These are phyloP conservation scores for Leptinotarsa tumamoca DNA, from an alignment of 2,888 invertebrate species.

Conservation along the genomic window DNA sequence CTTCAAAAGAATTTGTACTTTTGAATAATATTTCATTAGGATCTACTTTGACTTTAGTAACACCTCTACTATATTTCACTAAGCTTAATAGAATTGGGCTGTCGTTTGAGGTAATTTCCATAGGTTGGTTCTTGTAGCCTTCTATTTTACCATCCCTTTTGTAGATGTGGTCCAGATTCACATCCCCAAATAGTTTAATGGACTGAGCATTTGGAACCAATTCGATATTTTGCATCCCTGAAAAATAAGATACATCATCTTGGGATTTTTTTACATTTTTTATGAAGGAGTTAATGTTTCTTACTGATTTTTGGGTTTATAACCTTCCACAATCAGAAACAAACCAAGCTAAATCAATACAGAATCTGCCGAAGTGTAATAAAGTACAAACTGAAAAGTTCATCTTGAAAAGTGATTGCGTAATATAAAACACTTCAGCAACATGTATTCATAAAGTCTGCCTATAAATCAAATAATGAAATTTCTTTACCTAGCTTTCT, in stretches of 20 bases:
- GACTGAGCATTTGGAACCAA: constrained; percentile 79
- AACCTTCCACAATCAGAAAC: too few relatives aligned
- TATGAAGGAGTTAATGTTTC: too few relatives aligned
- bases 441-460: too few relatives aligned
- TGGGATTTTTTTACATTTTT: neutral
- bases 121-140: constrained; percentile 70
- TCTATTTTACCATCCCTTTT: constrained; percentile 78
- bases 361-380: too few relatives aligned
- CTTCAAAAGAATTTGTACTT: constrained; percentile 74
- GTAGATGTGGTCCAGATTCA: constrained; percentile 82
- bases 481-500: too few relatives aligned
- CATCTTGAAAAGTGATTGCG: too few relatives aligned
- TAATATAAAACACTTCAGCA: too few relatives aligned
- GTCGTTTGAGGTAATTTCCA: constrained; percentile 66
- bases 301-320: too few relatives aligned
- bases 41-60: constrained; percentile 74
- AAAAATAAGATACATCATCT: constrained; percentile 5
- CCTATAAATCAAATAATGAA: too few relatives aligned
- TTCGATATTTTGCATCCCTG: constrained; percentile 83
- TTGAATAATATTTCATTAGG: constrained; percentile 67
- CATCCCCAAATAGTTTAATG: constrained; percentile 82
- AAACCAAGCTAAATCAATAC: too few relatives aligned
- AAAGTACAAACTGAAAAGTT: too few relatives aligned
- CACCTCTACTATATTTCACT: constrained; percentile 61
- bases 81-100: constrained; percentile 62